Conservation (phyloP, 2,888 invertebrate species). For the Pristionchus mayeri region DNA sequence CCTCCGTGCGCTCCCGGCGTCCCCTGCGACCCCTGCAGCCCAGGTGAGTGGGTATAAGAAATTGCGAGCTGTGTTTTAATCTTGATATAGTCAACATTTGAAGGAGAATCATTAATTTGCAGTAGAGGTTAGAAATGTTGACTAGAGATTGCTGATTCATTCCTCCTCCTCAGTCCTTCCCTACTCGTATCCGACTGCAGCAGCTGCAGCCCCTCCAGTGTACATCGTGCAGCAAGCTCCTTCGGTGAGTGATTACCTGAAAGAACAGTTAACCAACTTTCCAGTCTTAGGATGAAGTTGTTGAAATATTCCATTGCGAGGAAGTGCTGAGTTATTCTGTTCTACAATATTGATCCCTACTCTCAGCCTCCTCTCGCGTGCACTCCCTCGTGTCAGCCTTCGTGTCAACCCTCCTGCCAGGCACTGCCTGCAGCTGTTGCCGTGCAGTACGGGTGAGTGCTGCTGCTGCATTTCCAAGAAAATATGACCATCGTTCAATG, state of each 20-base stretch:
- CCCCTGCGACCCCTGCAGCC: slow-evolving; percentile 41
- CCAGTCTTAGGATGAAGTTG: too few species aligned
- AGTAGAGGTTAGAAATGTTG: neutral
- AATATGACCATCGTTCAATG: too few species aligned
- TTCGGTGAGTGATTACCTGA: neutral
- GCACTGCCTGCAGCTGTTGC: neutral
- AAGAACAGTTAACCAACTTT: too few species aligned
- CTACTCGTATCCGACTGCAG: neutral
- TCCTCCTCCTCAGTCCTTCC: slow-evolving; percentile 8
- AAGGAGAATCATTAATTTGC: neutral
- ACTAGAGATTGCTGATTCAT: too few species aligned
- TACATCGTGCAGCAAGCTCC: slow-evolving; percentile 37
- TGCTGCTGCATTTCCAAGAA: too few species aligned
- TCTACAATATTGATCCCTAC: too few species aligned
- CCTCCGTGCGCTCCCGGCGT: slow-evolving; percentile 35
- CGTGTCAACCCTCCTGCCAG: slow-evolving; percentile 16
- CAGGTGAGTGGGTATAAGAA: slow-evolving; percentile 33
- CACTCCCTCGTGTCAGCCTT: slow-evolving; percentile 42
- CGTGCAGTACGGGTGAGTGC: slow-evolving; percentile 2
- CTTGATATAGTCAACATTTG: neutral
- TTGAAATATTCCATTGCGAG: too few species aligned
- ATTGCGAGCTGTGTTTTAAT: too few species aligned
- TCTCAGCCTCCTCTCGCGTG: neutral
- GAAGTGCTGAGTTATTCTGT: too few species aligned
- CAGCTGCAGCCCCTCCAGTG: neutral